Evolutionary conservation across 1,140 invertebrate genomes (phyloP).

Genomic region (Platyscapa corneri): DNA sequence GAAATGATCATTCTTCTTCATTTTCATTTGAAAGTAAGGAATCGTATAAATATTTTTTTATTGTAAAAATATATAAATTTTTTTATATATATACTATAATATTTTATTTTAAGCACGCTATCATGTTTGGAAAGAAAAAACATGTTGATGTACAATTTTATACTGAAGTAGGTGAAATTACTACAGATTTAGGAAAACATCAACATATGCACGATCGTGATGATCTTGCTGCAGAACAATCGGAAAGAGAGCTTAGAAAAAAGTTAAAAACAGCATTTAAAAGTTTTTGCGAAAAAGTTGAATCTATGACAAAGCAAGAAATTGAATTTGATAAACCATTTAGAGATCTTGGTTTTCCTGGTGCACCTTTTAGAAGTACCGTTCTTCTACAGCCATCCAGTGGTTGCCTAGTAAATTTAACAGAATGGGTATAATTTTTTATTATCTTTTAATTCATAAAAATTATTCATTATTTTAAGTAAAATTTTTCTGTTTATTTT

Average conservation of each 20-base stretch:
- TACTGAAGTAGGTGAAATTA: constrained; percentile 99
- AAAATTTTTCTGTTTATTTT: constrained; percentile 54
- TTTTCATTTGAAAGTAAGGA: constrained; percentile 93
- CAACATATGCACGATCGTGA: constrained; percentile 99
- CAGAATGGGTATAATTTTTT: constrained; percentile 87
- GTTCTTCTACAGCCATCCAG: constrained; percentile 97
- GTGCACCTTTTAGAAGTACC: constrained; percentile 97
- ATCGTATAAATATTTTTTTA: constrained; percentile 20
- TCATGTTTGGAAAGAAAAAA: constrained; percentile 99
- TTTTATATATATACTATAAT: neutral
- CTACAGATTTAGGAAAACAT: constrained; percentile 99
- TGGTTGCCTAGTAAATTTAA: constrained; percentile 96
- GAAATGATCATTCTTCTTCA: constrained; percentile 99
- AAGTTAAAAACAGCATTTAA: constrained; percentile 98
- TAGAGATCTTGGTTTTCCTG: constrained; percentile 97
- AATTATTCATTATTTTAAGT: no score
- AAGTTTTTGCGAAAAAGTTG: constrained; percentile 98
- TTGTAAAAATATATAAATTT: neutral
- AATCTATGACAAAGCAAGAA: constrained; percentile 95
- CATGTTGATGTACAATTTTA: constrained; percentile 99
- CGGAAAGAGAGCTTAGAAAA: constrained; percentile 96
- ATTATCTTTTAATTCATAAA: neutral
- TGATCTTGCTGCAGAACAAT: constrained; percentile 98
- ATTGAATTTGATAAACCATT: constrained; percentile 99
- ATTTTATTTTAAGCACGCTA: constrained; percentile 85